Evolutionary conservation across 2,797 vertebrate genomes (phyloP), one percentile per base, ranked within the genome.

Genomic region (Borostomias antarcticus): DNA sequence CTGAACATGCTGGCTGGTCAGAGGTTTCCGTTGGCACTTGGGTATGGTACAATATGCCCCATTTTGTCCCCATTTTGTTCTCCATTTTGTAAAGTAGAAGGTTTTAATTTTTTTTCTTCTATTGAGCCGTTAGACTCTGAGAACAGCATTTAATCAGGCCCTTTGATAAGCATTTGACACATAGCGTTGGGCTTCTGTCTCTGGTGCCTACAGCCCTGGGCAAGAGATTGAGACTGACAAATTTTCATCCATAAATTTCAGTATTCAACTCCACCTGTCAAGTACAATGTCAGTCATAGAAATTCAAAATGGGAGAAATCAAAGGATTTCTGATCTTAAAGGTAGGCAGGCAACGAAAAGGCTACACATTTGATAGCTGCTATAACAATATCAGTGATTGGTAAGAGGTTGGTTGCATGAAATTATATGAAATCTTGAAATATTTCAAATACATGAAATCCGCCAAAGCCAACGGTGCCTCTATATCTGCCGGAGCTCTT

Each of bases 111-210:
- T 51, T 58, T 78, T 78, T 66, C 62, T 61, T 54, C 64, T 78
- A 75, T 75, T 78, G 76, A 66, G 71, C 80, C 79, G 75, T 85
- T 87, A 75, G 64, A 85, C 82, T 71, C 78, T 59, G 88, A 91
- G 88, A 81, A 86, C 84, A 86, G 86, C 85, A 89, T 86, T 86
- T 92, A 93, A 92, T 92, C 88, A 91, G 86, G 75, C 75, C 85
- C 91, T 93, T 93, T 93, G 91, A 92, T 92, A 90, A 93, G 90
- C 90, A 91, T 89, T 91, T 92, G 91, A 89, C 89, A 91, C 89
- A 85, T 89, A 90, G 88, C 85, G 84, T 80, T 90, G 90, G 86
- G 88, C 87, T 90, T 85, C 84, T 88, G 85, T 91, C 85, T 88
- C 77, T 52, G 86, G 85, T 82, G 88, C 84, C 85, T 82, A 88